Conservation (phyloP, 2,797 vertebrate genomes). For the Capromys pilorides region DNA sequence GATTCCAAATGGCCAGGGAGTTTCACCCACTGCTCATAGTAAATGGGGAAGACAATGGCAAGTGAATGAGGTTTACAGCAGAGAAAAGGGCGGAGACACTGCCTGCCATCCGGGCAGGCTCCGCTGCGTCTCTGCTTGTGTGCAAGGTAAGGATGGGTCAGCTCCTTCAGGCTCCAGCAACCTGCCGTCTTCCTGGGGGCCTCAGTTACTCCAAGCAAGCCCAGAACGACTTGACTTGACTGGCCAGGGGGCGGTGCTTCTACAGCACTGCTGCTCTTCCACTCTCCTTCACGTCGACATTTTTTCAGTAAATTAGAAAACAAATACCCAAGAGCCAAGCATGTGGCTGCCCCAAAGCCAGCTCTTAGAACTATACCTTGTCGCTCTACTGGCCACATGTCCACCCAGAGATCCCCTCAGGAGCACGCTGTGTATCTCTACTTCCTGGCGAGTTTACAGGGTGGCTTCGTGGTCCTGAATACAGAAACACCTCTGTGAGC, state of each 20-base stretch:
- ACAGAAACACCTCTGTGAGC: constrained; percentile 27
- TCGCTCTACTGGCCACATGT: not conserved
- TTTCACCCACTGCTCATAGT: not conserved
- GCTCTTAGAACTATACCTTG: not conserved
- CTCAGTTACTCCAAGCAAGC: not conserved
- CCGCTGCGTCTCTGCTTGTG: not conserved
- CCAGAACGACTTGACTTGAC: not conserved
- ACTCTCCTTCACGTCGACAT: not conserved
- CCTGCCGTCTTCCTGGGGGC: not conserved
- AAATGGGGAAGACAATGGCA: not conserved
- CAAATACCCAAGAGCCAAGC: constrained; percentile 2
- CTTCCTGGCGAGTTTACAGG: not conserved
- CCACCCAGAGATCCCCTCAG: not conserved
- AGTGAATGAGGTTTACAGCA: not conserved
- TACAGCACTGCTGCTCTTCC: not conserved
- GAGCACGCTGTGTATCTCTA: not conserved
- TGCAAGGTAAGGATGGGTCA: not conserved
- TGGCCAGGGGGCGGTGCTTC: not conserved
- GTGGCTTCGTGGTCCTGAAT: constrained; percentile 7
- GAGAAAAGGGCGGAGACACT: not conserved
- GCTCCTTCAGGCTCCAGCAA: not conserved
- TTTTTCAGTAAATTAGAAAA: constrained; percentile 38
- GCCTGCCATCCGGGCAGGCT: not conserved
- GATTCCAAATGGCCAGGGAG: not conserved
- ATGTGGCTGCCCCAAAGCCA: not conserved